phyloP scores from a whole-genome alignment of 1,140 invertebrate species.

The Muscidifurax raptorellus region DNA sequence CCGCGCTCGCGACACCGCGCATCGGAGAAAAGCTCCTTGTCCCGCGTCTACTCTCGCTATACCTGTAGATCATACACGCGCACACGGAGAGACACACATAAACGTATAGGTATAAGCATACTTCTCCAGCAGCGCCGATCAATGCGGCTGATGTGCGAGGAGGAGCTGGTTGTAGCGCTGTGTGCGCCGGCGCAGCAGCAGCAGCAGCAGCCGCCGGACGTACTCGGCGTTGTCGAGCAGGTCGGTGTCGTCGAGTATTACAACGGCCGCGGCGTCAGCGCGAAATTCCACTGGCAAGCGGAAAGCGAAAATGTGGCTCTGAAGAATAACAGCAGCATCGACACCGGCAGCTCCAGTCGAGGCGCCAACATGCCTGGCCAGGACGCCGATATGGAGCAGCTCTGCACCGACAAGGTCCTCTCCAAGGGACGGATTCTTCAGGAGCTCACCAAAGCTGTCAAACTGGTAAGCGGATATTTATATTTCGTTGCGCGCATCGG shows the following conservation, averaged over 20 bases:
- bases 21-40: background rate
- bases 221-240: conserved; percentile 17
- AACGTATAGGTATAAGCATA: background rate
- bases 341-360: no score
- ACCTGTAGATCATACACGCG: background rate
- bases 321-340: background rate
- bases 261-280: background rate
- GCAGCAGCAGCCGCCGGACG: conserved; percentile 5
- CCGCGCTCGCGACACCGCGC: conserved; percentile 1
- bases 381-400: conserved; percentile 69
- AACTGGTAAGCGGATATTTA: conserved; percentile 70
- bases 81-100: no score
- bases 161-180: conserved; percentile 20
- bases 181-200: conserved; percentile 30
- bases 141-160: conserved; percentile 45
- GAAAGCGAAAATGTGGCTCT: background rate
- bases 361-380: conserved; percentile 59
- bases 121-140: conserved; percentile 34
- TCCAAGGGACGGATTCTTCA: conserved; percentile 73
- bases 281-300: background rate
- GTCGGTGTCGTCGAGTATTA: background rate
- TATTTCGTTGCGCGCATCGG: background rate
- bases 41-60: background rate
- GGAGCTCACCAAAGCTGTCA: conserved; percentile 74
- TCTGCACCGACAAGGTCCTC: conserved; percentile 73